Base-by-base conservation (phyloP, 2,797 vertebrate genomes). In the Danio kyathit region DNA sequence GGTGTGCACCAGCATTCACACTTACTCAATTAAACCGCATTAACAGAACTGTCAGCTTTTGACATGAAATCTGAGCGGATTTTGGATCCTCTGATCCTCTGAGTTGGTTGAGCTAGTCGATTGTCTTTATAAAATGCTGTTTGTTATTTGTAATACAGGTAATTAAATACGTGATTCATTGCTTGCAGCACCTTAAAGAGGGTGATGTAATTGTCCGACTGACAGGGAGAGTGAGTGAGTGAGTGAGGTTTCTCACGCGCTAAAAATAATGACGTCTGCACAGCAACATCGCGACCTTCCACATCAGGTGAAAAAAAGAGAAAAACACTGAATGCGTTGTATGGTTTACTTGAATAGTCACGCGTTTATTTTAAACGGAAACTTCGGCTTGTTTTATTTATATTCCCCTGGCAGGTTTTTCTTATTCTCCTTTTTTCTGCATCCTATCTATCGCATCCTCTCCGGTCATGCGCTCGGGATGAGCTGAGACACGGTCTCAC, bases 401-500 rank as follows among this genome's bases (percentile, higher is more conserved):
- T 65, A 72, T 49, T 75, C 41, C 82, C 29, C 19, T 19, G 79
- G 82, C 44, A 74, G 43, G 63, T 59, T 57, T 64, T 49, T 76
- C 17, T 12, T 46, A 44, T 19, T 77, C 64, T 59, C 75, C 64
- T 44, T 59, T n/a, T 44, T 52, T 71, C 38, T 44, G 44, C 57
- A 51, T 79, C 29, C 56, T 52, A 41, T 48, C 29, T 6, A 29
- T 69, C 54, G 9, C 86, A 61, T 74, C 38, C 83, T 40, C 87
- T 84, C 83, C 44, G 84, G 88, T 92, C 92, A 92, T 88, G 91
- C 88, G 89, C 75, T 79, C 88, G 84, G 84, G 87, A 92, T 91
- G 92, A 91, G 88, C 88, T 85, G 90, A 92, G 90, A 88, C 89
- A 85, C 86, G 79, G 85, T 85, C 91, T 94, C 94, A 94, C 93